These are phyloP conservation scores for Drosophila percnosoma DNA, from an alignment of 2,888 invertebrate genomes.

Conservation along the genomic window DNA sequence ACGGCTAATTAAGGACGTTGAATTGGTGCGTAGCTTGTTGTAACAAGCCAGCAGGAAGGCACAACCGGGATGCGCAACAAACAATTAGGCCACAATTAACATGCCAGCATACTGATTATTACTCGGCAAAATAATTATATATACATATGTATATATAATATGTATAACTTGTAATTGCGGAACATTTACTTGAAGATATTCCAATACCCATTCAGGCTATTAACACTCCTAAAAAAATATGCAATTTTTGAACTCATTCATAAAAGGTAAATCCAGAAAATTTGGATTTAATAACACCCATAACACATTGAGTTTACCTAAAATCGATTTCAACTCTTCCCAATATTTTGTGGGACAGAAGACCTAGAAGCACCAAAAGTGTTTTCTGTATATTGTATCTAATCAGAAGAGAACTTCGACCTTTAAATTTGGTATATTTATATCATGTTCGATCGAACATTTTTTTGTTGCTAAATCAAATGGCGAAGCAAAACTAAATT, in stretches of 20 bases:
- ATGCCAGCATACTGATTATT: slow-evolving; percentile 6
- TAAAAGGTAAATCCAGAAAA: background rate
- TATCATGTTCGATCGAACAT: background rate
- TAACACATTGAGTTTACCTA: background rate
- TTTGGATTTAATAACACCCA: background rate
- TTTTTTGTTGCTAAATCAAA: background rate
- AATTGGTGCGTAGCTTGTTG: slow-evolving; percentile 31
- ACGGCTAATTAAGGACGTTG: slow-evolving; percentile 56
- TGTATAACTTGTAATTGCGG: background rate
- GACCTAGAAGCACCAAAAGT: background rate
- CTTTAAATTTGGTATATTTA: background rate
- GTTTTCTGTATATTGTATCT: background rate
- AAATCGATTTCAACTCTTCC: background rate
- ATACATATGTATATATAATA: background rate
- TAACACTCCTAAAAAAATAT: background rate
- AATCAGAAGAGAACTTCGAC: background rate
- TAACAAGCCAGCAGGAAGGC: slow-evolving; percentile 39
- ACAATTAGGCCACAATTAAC: slow-evolving; percentile 61
- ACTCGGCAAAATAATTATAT: background rate
- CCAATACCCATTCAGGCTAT: background rate
- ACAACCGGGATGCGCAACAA: slow-evolving; percentile 36
- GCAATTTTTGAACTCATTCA: background rate
- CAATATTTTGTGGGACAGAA: background rate
- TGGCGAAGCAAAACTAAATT: background rate
- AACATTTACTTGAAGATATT: background rate